phyloP scores from a whole-genome alignment of 2,888 invertebrate species.

The Standfussiana lucernea region DNA sequence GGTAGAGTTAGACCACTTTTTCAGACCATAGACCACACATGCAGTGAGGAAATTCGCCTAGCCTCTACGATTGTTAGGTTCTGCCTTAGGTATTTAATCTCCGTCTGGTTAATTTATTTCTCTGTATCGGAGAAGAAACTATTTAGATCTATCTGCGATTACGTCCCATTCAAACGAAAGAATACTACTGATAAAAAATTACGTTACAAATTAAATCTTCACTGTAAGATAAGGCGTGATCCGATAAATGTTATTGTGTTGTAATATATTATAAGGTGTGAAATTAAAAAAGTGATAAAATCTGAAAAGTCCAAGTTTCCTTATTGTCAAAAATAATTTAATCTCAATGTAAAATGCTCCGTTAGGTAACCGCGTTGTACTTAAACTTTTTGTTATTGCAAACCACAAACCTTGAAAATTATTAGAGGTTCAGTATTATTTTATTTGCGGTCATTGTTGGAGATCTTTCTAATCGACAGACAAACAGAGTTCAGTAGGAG shows the following conservation, averaged over 20 bases:
- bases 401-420: conserved; percentile 73
- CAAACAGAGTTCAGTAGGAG: conserved; percentile 73
- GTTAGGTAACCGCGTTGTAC: conserved; percentile 62
- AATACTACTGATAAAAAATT: not conserved
- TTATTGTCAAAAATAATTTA: conserved; percentile 14
- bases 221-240: conserved; percentile 28
- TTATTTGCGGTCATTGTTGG: conserved; percentile 82
- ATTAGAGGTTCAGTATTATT: conserved; percentile 72
- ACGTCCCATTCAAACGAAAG: not conserved
- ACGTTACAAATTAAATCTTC: conserved; percentile 22
- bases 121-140: not conserved
- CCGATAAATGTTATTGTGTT: conserved; percentile 17
- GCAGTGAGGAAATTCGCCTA: not conserved
- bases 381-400: conserved; percentile 67
- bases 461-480: conserved; percentile 81
- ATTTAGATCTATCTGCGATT: not conserved
- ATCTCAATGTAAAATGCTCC: conserved; percentile 37
- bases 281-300: conserved; percentile 29
- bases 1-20: no score
- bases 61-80: not conserved
- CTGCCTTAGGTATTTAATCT: not conserved
- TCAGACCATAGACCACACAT: no score
- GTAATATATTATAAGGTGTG: conserved; percentile 12
- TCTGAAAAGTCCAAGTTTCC: conserved; percentile 13
- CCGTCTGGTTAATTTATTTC: not conserved